A percentile compares a stretch with the other conserved stretches of the same genome.
phyloP scores from a whole-genome alignment of 2,888 invertebrate species.

The Norana najaformis region DNA sequence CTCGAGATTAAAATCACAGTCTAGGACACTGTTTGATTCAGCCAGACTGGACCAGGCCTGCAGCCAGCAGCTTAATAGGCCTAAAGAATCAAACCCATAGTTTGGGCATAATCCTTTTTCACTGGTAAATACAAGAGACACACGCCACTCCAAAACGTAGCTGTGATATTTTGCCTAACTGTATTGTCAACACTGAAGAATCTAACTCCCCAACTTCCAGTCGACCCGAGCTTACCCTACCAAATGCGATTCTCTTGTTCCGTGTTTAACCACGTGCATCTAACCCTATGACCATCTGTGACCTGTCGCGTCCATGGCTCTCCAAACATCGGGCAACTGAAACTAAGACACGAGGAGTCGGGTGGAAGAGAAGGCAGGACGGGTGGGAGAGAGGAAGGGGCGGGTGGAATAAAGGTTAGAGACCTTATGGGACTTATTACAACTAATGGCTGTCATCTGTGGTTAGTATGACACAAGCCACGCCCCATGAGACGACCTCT shows the following conservation, averaged over 20 bases:
- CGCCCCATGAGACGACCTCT: not conserved
- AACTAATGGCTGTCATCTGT: not conserved
- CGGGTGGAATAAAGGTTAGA: not conserved
- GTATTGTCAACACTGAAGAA: not conserved
- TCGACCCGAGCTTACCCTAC: not conserved
- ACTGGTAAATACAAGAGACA: not conserved
- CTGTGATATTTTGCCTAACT: too few species aligned
- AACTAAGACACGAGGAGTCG: not conserved
- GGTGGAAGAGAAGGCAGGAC: not conserved
- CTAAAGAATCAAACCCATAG: not conserved
- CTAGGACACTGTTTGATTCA: not conserved
- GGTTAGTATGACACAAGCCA: conserved; percentile 4
- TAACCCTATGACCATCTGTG: not conserved
- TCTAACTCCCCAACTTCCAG: not conserved
- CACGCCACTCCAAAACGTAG: too few species aligned
- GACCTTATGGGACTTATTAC: not conserved
- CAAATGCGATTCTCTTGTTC: not conserved
- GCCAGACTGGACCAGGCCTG: too few species aligned
- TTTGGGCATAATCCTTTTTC: not conserved
- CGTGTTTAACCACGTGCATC: not conserved
- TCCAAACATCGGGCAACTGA: not conserved
- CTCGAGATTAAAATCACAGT: not conserved
- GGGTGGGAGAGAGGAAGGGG: not conserved
- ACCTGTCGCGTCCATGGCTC: not conserved
- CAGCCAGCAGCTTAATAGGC: not conserved